Evolutionary conservation across 2,888 invertebrate genomes (phyloP).

Genomic region (Heterodera filipjevi): DNA sequence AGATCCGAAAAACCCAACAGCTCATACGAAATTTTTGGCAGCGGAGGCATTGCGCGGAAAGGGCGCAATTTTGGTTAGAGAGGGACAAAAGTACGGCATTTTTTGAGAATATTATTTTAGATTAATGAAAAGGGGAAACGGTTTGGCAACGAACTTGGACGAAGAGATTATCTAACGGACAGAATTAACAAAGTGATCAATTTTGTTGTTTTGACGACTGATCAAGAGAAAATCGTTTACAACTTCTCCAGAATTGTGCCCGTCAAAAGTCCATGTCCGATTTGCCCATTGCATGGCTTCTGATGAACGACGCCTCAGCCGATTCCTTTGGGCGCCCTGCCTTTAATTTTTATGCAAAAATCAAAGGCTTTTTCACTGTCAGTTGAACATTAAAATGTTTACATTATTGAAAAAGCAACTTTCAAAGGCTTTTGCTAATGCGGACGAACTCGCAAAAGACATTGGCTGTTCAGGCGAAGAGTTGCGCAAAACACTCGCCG

Average conservation of each 20-base stretch:
- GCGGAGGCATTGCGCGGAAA: slow-evolving; percentile 65
- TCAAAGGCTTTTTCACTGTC: slow-evolving; percentile 63
- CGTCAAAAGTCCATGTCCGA: slow-evolving; percentile 29
- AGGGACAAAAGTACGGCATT: neutral
- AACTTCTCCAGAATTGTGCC: slow-evolving; percentile 45
- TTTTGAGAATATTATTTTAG: slow-evolving; percentile 33
- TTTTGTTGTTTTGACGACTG: slow-evolving; percentile 13
- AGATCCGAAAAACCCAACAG: slow-evolving; percentile 61
- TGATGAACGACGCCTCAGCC: slow-evolving; percentile 58
- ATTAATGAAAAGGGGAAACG: slow-evolving; percentile 58
- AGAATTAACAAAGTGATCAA: slow-evolving; percentile 44
- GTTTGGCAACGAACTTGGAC: slow-evolving; percentile 64
- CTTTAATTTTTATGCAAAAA: slow-evolving; percentile 63
- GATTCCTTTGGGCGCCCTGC: slow-evolving; percentile 64
- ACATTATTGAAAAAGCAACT: neutral
- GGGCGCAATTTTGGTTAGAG: slow-evolving; percentile 57
- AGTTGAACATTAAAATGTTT: neutral
- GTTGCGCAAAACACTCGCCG: slow-evolving; percentile 49
- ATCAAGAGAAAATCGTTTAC: slow-evolving; percentile 31
- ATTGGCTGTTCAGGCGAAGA: slow-evolving; percentile 41
- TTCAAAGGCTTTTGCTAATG: slow-evolving; percentile 40
- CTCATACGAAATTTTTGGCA: slow-evolving; percentile 63
- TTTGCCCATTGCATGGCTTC: slow-evolving; percentile 40
- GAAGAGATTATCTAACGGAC: slow-evolving; percentile 60
- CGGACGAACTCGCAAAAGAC: slow-evolving; percentile 48